Percentiles rank a stretch among this genome's conserved stretches.
Evolutionary conservation across 2,113 vertebrate genomes (phyloP).

Genomic region (Galeopterus variegatus): DNA sequence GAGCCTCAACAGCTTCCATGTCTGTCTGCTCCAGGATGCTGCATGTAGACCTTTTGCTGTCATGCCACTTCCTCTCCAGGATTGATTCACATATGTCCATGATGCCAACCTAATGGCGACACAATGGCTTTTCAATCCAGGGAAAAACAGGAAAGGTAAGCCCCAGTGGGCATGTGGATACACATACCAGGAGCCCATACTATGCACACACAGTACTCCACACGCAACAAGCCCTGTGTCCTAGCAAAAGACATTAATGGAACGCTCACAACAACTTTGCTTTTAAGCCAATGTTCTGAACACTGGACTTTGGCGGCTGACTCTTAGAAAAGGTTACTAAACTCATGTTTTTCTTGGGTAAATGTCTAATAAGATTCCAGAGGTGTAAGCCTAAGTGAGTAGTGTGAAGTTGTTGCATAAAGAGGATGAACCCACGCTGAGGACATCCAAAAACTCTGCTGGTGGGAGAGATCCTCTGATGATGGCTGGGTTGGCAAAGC

Average conservation of each 20-base stretch:
- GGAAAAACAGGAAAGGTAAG: background rate
- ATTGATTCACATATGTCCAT: conserved; percentile 91
- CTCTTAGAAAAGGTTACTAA: background rate
- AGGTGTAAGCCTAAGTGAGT: background rate
- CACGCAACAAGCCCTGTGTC: background rate
- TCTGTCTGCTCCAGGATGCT: conserved; percentile 94
- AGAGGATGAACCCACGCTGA: background rate
- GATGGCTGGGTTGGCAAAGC: background rate
- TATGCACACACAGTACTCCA: accelerated
- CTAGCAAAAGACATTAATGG: background rate
- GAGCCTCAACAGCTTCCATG: conserved; percentile 96
- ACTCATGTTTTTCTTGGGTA: background rate
- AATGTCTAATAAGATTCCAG: background rate
- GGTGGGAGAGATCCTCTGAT: too few relatives aligned
- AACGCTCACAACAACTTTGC: accelerated
- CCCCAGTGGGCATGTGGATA: accelerated
- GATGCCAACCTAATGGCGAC: conserved; percentile 90
- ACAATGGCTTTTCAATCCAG: background rate
- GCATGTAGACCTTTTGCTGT: conserved; percentile 91
- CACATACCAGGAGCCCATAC: accelerated
- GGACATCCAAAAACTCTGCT: background rate
- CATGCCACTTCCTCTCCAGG: conserved; percentile 93
- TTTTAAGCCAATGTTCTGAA: background rate
- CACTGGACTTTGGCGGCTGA: background rate
- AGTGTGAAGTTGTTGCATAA: background rate